Conservation (phyloP, 2,888 invertebrate genomes). For the Acanthosepion esculentum region DNA sequence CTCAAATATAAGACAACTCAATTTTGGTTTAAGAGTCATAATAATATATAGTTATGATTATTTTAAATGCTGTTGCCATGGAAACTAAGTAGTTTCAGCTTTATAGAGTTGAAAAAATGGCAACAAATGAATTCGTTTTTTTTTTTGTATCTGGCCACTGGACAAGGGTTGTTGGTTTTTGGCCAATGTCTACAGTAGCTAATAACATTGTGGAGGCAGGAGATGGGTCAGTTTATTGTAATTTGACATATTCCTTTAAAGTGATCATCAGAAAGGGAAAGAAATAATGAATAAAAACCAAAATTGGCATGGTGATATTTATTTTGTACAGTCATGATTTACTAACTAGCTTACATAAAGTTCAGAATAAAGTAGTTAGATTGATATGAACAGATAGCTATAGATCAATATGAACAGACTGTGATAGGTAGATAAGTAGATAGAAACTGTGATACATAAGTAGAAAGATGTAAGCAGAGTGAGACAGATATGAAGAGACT, state of each 20-base stretch:
- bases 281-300: background rate
- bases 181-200: background rate
- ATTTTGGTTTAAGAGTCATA: background rate
- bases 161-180: background rate
- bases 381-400: too few species aligned
- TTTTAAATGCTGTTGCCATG: background rate
- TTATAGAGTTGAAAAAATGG: background rate
- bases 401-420: too few species aligned
- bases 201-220: background rate
- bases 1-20: background rate
- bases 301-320: background rate
- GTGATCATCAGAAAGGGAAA: background rate
- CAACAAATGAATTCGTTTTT: background rate
- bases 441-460: too few species aligned
- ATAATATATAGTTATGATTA: background rate
- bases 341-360: background rate
- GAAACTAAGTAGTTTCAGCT: background rate
- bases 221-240: background rate
- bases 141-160: background rate
- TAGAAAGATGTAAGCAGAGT: too few species aligned
- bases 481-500: too few species aligned
- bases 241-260: background rate
- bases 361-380: background rate
- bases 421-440: too few species aligned
- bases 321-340: background rate